Percentiles rank a stretch among this genome's conserved stretches.
These are phyloP conservation scores for Falco peregrinus DNA, from an alignment of 2,797 vertebrate genomes.

Conservation along the genomic window DNA sequence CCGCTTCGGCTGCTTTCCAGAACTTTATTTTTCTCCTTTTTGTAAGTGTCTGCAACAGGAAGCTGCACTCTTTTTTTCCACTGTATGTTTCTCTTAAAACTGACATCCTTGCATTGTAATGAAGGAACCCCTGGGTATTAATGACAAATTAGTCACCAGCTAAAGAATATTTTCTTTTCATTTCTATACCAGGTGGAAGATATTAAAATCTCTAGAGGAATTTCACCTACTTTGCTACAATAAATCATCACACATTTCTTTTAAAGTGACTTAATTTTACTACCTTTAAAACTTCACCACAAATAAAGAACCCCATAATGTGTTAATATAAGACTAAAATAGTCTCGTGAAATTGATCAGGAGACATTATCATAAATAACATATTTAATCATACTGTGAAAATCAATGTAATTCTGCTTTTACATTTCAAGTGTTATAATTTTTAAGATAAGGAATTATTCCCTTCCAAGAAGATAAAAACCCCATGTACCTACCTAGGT, in stretches of 20 bases:
- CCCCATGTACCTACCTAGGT: background rate
- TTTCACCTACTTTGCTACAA: conserved; percentile 24
- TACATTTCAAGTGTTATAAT: background rate
- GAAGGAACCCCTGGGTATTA: conserved; percentile 55
- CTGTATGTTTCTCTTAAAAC: conserved; percentile 23
- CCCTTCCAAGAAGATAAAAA: background rate
- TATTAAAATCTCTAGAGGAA: conserved; percentile 52
- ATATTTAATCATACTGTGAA: background rate
- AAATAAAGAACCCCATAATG: conserved; percentile 12
- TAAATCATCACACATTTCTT: conserved; percentile 67
- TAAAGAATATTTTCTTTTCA: conserved; percentile 39
- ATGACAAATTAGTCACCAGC: conserved; percentile 65
- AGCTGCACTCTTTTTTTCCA: conserved; percentile 3
- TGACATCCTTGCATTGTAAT: conserved; percentile 56
- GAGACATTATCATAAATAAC: background rate
- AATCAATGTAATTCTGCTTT: background rate
- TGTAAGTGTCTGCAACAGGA: conserved; percentile 24
- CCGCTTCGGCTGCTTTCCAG: background rate
- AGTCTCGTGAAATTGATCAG: background rate
- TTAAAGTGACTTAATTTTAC: conserved; percentile 62
- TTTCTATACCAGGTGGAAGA: conserved; percentile 65
- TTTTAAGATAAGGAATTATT: background rate
- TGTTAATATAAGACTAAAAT: background rate
- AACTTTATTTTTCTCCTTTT: conserved; percentile 7
- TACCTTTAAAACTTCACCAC: conserved; percentile 59